Base-by-base conservation (phyloP, 2,797 vertebrate species). In the Chromis chromis region DNA sequence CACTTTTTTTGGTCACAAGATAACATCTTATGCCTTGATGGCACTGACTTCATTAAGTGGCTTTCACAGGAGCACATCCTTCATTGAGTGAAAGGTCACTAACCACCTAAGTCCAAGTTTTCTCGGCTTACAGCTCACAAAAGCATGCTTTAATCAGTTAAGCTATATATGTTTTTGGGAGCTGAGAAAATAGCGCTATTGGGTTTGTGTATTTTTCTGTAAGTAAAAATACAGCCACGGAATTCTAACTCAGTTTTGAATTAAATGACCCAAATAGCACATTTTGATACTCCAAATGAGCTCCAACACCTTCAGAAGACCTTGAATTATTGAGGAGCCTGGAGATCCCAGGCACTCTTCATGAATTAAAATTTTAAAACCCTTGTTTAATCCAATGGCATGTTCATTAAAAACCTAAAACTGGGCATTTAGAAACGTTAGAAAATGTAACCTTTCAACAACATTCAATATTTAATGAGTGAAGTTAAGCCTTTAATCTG, bases 271-370 rank as follows among this genome's bases (percentile, higher is more conserved):
- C 70, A 83, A 76, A 88, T 74, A 80, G 66, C 67, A 74, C 53
- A 82, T 82, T 86, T 82, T 77, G 58, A 91, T 81, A 39, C 81
- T 79, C 78, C 72, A 85, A 90, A 91, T 85, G 70, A 88, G 83
- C 76, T 81, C 78, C 67, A 86, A 89, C 88, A 92, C 90, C 88
- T 93, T 88, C 80, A 67, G 74, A 86, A 77, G 62, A 89, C 74
- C 70, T 87, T 92, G 80, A 92, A 91, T 93, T 92, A 92, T 90
- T 92, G 85, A 92, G 80, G 57, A 91, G 83, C 76, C 77, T 76
- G 74, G 90, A 91, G 89, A 91, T 87, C 78, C 64, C 76, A 76
- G 81, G 83, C 84, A 85, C 84, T 87, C 75, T 71, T 89, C 44
- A 53, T 87, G 84, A 89, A 93, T 91, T 86, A 91, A 86, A 89